phyloP scores from a whole-genome alignment of 2,113 vertebrate species.

The Tetraodon nigroviridis region DNA sequence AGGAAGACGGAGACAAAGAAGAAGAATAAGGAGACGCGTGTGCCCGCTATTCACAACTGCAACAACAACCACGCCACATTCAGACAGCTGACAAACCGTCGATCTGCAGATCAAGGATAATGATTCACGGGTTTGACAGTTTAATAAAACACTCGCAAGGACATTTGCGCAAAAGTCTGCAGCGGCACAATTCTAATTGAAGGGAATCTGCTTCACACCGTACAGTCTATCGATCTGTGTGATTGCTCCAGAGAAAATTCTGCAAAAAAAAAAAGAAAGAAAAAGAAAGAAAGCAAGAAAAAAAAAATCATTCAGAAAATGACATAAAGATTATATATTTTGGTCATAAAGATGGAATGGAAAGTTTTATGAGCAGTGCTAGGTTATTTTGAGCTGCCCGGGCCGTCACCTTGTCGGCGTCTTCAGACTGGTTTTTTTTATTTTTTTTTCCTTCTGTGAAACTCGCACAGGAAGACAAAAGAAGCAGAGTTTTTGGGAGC shows the following conservation, averaged over 20 bases:
- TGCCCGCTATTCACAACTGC: conserved; percentile 50
- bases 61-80: conserved; percentile 50
- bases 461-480: conserved; percentile 39
- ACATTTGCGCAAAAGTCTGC: conserved; percentile 32
- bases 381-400: no score
- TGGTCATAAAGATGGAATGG: not conserved
- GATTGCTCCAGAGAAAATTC: no score
- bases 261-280: not conserved
- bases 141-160: conserved; percentile 55
- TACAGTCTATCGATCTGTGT: not conserved
- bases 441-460: conserved; percentile 24
- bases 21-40: conserved; percentile 29
- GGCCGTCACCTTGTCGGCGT: not conserved
- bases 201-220: conserved; percentile 11
- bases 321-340: not conserved
- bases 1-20: conserved; percentile 58
- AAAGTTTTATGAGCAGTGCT: not conserved
- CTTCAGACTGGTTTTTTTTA: conserved; percentile 25
- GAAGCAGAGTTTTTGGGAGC: conserved; percentile 32
- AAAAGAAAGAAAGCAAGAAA: not conserved
- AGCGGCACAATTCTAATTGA: conserved; percentile 23
- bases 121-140: conserved; percentile 62
- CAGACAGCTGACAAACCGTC: conserved; percentile 65
- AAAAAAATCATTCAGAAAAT: not conserved
- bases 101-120: conserved; percentile 63